Evolutionary conservation across 1,140 invertebrate genomes (phyloP), one percentile per base, ranked within the genome.

Genomic region (Theocolax elegans): DNA sequence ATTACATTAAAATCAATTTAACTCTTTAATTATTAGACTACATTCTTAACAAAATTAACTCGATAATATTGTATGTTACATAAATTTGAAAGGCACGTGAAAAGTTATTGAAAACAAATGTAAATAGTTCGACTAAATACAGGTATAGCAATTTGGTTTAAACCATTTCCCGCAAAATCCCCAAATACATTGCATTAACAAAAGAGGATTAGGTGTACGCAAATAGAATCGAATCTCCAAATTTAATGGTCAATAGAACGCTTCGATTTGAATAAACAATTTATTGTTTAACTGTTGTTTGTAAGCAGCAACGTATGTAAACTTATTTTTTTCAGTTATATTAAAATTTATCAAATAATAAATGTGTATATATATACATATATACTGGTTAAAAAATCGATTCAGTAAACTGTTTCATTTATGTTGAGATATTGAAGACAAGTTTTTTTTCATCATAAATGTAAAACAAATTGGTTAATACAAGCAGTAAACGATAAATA

Each of bases 181-280:
- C 56, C 56, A 42, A 40, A 59, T 42, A 31, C 56, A 59, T 59
- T 42, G n/a, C 19, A 42, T 59, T 35, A 42, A 42, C 56, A 59
- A 59, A 59, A 59, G 56, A 59, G 56, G 56, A 59, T 59, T 59
- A 59, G 56, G 56, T 15, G n/a, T 19, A 23, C 9, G 8, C 31
- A 21, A 59, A 21, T 42, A 27, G 35, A 40, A 59, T 59, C 56
- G 13, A 42, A 59, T 42, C 35, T 59, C 38, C 13, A 7, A 42
- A 42, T 40, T 59, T 42, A 59, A 42, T 59, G 56, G 56, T 42
- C 56, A 59, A 40, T 42, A 13, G 29, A 56, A 35, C 29, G 2
- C 29, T 21, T 35, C 29, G 17, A 35, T 56, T 8, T 15, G 15
- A 9, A 9, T 35, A 31, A 56, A 56, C 53, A 56, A 27, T 56